Evolutionary conservation across 2,113 vertebrate species (phyloP).

Genomic region (Paratilapia polleni): DNA sequence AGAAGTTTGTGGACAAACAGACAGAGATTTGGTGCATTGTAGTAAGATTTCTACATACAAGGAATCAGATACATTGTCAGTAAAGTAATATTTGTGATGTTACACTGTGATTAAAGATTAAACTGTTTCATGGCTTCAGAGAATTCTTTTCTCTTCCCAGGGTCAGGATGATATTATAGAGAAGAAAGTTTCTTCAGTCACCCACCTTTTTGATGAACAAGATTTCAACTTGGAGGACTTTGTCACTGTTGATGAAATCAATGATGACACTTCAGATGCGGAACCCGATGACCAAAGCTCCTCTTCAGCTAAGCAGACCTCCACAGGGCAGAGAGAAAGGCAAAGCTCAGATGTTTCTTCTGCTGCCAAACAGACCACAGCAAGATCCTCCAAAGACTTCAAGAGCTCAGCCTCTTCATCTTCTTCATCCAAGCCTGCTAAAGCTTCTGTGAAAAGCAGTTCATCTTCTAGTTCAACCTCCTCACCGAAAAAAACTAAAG

Average conservation of each 20-base stretch:
- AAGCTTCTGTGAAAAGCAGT: background rate
- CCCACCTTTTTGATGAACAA: background rate
- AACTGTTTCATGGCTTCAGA: background rate
- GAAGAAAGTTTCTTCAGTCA: background rate
- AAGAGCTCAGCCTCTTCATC: background rate
- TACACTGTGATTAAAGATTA: background rate
- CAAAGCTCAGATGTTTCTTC: background rate
- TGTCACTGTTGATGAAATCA: constrained; percentile 65
- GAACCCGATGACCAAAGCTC: rapidly evolving
- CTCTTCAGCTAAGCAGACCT: background rate
- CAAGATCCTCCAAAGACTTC: background rate
- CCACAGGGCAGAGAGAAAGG: rapidly evolving
- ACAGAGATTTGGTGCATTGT: background rate
- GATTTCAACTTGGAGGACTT: constrained; percentile 58
- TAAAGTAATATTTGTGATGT: background rate
- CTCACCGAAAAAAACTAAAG: background rate
- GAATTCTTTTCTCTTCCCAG: background rate
- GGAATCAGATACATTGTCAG: too few relatives aligned
- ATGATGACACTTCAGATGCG: background rate
- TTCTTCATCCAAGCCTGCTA: background rate
- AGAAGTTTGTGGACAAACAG: too few relatives aligned
- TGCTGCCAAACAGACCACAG: background rate
- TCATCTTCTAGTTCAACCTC: background rate
- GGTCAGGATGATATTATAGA: background rate
- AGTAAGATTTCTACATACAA: background rate